A percentile compares a stretch with the other conserved stretches of the same genome.
Conservation (phyloP, 2,113 vertebrate genomes). For the Girardinichthys multiradiatus region DNA sequence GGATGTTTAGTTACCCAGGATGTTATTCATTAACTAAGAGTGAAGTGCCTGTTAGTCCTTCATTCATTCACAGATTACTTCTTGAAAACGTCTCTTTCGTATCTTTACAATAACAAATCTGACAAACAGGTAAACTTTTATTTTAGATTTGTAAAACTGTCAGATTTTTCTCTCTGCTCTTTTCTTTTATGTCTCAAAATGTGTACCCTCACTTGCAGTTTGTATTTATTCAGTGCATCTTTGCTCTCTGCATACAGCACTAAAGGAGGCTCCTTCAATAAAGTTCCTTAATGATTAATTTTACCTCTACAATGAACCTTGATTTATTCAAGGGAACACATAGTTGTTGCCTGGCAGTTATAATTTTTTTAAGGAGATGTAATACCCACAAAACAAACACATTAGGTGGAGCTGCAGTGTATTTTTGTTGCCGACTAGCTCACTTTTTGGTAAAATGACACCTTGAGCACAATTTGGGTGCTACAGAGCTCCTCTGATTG, state of each 20-base stretch:
- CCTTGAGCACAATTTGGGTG: constrained; percentile 22
- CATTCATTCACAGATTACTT: background rate
- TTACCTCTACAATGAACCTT: background rate
- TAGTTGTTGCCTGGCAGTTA: no score
- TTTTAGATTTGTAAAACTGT: background rate
- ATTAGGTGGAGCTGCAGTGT: background rate
- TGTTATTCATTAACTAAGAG: constrained; percentile 1
- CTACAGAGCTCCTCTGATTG: constrained; percentile 57
- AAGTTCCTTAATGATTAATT: background rate
- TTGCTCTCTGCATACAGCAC: no score
- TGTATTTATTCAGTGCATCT: no score
- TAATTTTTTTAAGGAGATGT: no score
- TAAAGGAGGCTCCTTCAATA: no score
- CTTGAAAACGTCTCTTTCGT: background rate
- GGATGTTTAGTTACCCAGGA: background rate
- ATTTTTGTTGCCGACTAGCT: constrained; percentile 5
- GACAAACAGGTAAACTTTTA: background rate
- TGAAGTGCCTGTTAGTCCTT: no score
- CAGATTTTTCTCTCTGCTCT: background rate
- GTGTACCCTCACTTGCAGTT: background rate
- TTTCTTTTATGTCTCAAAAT: background rate
- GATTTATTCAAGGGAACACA: background rate
- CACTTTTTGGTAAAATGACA: constrained; percentile 43
- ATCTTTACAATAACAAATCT: background rate
- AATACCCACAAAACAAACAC: background rate